phyloP scores from a whole-genome alignment of 2,113 vertebrate genomes.

The Glareola pratincola region DNA sequence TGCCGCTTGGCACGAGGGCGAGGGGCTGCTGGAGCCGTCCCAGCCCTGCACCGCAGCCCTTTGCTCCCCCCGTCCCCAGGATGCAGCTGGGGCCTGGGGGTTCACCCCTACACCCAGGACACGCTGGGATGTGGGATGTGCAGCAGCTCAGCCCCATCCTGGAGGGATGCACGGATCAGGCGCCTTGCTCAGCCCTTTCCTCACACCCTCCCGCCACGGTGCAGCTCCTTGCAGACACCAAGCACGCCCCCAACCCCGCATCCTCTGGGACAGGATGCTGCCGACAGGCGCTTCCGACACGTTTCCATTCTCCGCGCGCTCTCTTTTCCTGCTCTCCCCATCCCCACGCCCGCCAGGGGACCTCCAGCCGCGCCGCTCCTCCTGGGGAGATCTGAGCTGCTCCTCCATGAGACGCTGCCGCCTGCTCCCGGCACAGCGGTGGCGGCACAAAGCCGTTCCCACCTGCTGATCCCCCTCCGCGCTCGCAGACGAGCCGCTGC shows the following conservation, averaged over 20 bases:
- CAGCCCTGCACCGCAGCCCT: background rate
- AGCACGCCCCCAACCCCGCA: background rate
- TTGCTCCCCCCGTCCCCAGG: background rate
- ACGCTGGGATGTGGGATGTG: background rate
- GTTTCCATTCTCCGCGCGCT: background rate
- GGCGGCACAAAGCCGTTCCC: background rate
- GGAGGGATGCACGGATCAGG: rapidly evolving
- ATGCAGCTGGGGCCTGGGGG: background rate
- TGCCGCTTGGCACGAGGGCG: rapidly evolving
- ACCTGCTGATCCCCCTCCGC: background rate
- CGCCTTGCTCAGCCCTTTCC: background rate
- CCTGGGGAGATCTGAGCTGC: background rate
- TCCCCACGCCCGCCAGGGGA: rapidly evolving
- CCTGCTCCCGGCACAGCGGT: background rate
- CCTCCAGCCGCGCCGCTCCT: background rate
- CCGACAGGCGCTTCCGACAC: background rate
- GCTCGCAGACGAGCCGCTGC: background rate
- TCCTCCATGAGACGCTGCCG: background rate
- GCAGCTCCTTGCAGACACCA: background rate
- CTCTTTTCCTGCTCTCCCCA: background rate
- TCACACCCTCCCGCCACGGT: rapidly evolving
- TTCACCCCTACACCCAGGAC: background rate
- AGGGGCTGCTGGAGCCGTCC: background rate
- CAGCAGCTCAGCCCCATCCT: background rate
- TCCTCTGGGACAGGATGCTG: background rate